Percentiles rank a stretch among this genome's conserved stretches.
phyloP scores from a whole-genome alignment of 2,797 vertebrate species.

The Intellagama lesueurii region DNA sequence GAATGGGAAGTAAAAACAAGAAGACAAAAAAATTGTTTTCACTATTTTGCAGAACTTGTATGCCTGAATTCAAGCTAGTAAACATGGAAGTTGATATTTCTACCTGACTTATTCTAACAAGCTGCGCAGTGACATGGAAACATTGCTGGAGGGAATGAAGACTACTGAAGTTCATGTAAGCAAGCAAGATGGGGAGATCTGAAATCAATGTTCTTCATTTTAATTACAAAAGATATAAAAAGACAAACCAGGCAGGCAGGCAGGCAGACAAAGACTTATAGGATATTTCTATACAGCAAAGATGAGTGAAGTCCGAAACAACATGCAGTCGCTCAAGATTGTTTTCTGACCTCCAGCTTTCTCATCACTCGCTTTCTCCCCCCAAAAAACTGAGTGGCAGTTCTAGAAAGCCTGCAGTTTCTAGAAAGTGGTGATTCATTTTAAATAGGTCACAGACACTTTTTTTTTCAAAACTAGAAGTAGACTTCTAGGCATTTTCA shows the following conservation, averaged over 20 bases:
- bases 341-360: too few species aligned
- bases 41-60: not conserved
- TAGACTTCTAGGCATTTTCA: too few species aligned
- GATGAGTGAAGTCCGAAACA: too few species aligned
- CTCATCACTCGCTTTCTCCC: too few species aligned
- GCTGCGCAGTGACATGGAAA: constrained; percentile 30
- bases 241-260: too few species aligned
- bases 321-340: too few species aligned
- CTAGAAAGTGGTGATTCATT: too few species aligned
- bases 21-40: constrained; percentile 20
- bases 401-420: too few species aligned
- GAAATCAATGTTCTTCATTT: not conserved
- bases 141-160: constrained; percentile 2
- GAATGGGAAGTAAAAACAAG: constrained; percentile 58
- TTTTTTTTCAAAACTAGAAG: too few species aligned
- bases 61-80: constrained; percentile 31
- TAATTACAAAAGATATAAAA: not conserved
- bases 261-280: not conserved
- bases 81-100: constrained; percentile 32
- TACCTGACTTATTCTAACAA: constrained; percentile 18
- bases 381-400: too few species aligned
- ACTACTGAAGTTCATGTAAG: constrained; percentile 18
- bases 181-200: not conserved
- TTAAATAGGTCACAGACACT: too few species aligned
- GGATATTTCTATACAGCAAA: not conserved